Evolutionary conservation across 2,797 vertebrate species (phyloP), one percentile per base, ranked within the genome.

Genomic region (Cercopithecus diana): DNA sequence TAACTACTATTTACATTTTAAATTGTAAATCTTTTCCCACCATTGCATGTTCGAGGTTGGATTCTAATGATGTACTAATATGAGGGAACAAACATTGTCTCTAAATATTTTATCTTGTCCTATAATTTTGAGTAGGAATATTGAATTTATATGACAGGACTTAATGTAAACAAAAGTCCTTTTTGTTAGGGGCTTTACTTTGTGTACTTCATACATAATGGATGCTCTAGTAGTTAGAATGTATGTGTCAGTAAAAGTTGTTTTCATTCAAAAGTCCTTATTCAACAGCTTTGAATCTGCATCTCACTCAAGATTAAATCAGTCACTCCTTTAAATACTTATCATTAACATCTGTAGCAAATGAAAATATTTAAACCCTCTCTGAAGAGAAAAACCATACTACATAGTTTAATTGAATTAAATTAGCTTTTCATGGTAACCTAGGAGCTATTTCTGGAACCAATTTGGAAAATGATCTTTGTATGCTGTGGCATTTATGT

Each of bases 391-490:
- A 97, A 98, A 98, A 95, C 83, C 93, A 93, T 97, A 52, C 92
- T 95, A 84, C 43, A 87, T 85, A 95, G 77, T 98, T 98, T 97
- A 98, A 98, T 98, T 97, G 92, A 98, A 97, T 98, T 95, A 96
- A 96, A 96, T 98, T 95, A 96, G 95, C 72, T 96, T 97, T 97
- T 97, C 93, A 97, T 97, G 93, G 94, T 97, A 97, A 96, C 95
- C 97, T 97, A 97, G 96, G 87, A 98, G 96, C 94, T 96, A 93
- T 97, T 98, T 98, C 98, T 98, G 98, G 98, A 98, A 98, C 92
- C 96, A 98, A 98, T 98, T 98, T 98, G 95, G 97, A 97, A 97
- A 97, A 98, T 95, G 96, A 97, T 97, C 95, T 98, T 97, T 89
- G 92, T 96, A 94, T 97, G 97, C 94, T 96, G 86, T 92, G 92